A percentile compares a stretch with the other conserved stretches of the same genome.
phyloP scores from a whole-genome alignment of 2,113 vertebrate species.

The Engystomops pustulosus region DNA sequence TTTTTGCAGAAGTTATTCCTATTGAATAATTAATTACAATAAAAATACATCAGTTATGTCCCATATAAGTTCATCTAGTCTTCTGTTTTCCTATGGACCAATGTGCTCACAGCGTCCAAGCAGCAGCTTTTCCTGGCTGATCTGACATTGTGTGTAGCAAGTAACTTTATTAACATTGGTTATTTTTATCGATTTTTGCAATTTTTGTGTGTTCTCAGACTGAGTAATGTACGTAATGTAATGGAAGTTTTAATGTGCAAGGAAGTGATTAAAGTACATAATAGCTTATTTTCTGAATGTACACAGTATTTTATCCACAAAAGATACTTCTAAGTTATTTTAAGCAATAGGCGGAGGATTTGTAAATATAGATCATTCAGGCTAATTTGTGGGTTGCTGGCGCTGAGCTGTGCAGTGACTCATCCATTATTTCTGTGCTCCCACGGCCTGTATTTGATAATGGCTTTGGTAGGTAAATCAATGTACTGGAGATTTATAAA shows the following conservation, averaged over 20 bases:
- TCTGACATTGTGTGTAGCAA: too few relatives aligned
- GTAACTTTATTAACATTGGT: neutral
- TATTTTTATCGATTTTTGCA: conserved; percentile 36
- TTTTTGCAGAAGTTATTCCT: too few relatives aligned
- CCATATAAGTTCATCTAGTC: too few relatives aligned
- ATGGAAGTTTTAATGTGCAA: conserved; percentile 30
- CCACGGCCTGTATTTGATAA: conserved; percentile 19
- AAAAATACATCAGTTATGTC: too few relatives aligned
- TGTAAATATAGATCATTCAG: conserved; percentile 52
- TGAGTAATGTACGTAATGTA: neutral
- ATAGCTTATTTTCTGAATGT: conserved; percentile 28
- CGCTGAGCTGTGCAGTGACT: conserved; percentile 31
- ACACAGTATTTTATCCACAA: conserved; percentile 19
- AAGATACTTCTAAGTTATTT: conserved; percentile 34
- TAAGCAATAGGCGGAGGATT: conserved; percentile 22
- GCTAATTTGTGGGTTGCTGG: conserved; percentile 37
- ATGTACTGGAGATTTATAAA: conserved; percentile 38
- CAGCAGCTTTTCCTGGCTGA: too few relatives aligned
- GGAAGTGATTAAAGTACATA: conserved; percentile 40
- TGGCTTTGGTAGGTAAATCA: conserved; percentile 27
- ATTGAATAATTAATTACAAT: too few relatives aligned
- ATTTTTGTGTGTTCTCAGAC: neutral
- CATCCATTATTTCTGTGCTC: conserved; percentile 19
- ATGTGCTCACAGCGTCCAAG: too few relatives aligned
- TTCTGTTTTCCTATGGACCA: too few relatives aligned